A percentile compares a stretch with the other conserved stretches of the same genome.
Conservation (phyloP, 1,140 invertebrate genomes). For the Matsumurasca onukii region DNA sequence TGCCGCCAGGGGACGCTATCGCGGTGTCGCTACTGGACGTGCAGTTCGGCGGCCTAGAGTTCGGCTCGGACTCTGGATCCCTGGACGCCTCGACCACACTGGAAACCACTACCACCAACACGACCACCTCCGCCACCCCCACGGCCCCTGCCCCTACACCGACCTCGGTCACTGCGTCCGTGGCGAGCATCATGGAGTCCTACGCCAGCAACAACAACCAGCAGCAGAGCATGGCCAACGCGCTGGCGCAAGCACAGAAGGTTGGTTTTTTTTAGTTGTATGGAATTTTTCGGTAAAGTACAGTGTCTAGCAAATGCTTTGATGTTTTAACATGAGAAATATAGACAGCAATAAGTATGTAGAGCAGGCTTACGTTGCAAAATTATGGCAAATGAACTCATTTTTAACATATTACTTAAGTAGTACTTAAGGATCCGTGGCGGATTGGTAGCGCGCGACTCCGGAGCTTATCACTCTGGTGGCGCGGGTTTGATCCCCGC, state of each 20-base stretch:
- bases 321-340: too few relatives aligned
- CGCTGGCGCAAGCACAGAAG: conserved; percentile 28
- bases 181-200: conserved; percentile 20
- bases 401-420: too few relatives aligned
- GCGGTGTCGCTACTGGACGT: conserved; percentile 83
- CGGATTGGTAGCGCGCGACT: too few relatives aligned
- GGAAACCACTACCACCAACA: conserved; percentile 38
- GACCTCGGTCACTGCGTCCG: conserved; percentile 15
- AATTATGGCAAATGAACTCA: too few relatives aligned
- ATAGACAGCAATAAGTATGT: too few relatives aligned
- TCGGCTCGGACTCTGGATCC: conserved; percentile 63
- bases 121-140: conserved; percentile 36
- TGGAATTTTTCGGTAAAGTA: not conserved
- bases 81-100: conserved; percentile 50
- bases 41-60: conserved; percentile 90
- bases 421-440: too few relatives aligned
- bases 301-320: not conserved
- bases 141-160: conserved; percentile 25
- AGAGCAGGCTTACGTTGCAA: too few relatives aligned
- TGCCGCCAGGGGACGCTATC: conserved; percentile 84
- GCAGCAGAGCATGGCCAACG: conserved; percentile 21
- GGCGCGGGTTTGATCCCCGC: too few relatives aligned
- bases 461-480: too few relatives aligned
- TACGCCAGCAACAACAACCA: conserved; percentile 3
- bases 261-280: conserved; percentile 5